Conservation (phyloP, 2,888 invertebrate species). For the Apamea sordens region DNA sequence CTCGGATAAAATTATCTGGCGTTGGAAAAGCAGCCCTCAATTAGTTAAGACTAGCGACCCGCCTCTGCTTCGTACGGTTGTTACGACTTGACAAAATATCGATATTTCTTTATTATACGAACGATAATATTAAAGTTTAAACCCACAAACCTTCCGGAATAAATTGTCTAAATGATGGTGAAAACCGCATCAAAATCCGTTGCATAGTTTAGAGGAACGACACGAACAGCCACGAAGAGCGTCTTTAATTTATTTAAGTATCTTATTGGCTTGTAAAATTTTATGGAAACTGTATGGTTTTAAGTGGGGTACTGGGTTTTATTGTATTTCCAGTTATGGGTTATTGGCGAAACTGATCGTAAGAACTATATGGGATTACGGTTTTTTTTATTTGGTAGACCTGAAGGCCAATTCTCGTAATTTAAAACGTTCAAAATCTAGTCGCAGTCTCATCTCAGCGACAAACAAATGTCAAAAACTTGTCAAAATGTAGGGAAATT, state of each 20-base stretch:
- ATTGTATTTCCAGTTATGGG: neutral
- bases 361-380: neutral
- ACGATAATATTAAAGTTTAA: neutral
- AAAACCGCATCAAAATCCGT: neutral
- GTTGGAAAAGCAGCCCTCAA: neutral
- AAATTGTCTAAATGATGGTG: neutral
- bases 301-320: constrained; percentile 23
- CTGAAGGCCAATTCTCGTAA: too few species aligned
- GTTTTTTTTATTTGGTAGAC: too few species aligned
- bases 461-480: too few species aligned
- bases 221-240: neutral
- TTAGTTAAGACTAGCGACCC: neutral
- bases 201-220: neutral
- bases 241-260: neutral
- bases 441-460: too few species aligned
- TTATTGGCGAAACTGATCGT: constrained; percentile 9
- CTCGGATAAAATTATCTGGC: too few species aligned
- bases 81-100: neutral
- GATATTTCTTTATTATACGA: neutral
- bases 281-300: constrained; percentile 33
- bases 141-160: neutral
- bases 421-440: too few species aligned
- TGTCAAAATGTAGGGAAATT: too few species aligned
- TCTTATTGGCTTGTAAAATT: constrained; percentile 18
- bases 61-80: neutral